Base-by-base conservation (phyloP, 1,140 invertebrate species). In the Bombyx mandarina region DNA sequence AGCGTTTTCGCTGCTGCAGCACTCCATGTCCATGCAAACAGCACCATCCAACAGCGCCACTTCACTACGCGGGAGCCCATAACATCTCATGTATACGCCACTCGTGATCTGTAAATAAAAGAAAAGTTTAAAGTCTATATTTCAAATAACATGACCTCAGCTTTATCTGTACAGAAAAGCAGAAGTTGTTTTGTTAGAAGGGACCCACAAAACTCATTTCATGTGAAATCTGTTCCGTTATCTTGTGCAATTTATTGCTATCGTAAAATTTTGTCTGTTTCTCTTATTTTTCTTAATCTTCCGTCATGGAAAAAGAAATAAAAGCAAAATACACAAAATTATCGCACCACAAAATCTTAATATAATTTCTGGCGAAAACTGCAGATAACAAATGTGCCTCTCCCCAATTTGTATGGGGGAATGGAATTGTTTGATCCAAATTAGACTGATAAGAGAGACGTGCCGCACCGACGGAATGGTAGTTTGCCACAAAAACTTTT, bases 1-100 rank as follows among this genome's bases (percentile, higher is more conserved):
- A 96, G 90, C 50, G 92, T 93, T 56, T 88, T 73, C 10, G 86
- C 86, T 35, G 26, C 26, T 5, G 78, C 67, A 42, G 75, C 78
- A 57, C 77, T 73, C 71, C 75, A 80, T 63, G 73, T 71, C 75
- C 77, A 80, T 53, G 80, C 82, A 60, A 80, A 66, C 62, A 84
- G 80, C 71, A 85, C 74, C 74, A 83, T 73, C 75, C 76, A 75
- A 80, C 81, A 86, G 55, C 80, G 71, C 77, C 83, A 82, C 70
- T 78, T 78, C 70, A 76, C 78, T 84, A 86, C 69, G 66, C 82
- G 76, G 77, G 76, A 80, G 77, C 84, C 84, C 84, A 87, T 87
- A 87, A 82, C 82, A 87, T 86, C 81, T 79, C 84, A 87, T 83
- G 81, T 80, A 85, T 77, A 65, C 62, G 61, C 73, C 67, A 79